Percentiles rank a stretch among this genome's conserved stretches.
These are phyloP conservation scores for Pogona vitticeps DNA, from an alignment of 2,113 vertebrate species.

Conservation along the genomic window DNA sequence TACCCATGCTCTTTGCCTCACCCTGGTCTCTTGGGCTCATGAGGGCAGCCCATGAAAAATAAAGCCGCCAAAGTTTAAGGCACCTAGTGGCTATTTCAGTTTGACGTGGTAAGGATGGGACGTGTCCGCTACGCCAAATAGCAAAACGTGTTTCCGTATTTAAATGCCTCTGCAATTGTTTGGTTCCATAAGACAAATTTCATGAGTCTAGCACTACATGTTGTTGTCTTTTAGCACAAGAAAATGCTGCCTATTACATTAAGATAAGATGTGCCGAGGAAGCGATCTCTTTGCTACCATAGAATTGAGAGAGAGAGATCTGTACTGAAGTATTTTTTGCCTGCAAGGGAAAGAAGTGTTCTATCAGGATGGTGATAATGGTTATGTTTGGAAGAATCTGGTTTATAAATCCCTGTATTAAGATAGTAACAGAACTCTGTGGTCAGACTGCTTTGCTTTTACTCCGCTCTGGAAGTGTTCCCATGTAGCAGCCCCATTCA, in stretches of 20 bases:
- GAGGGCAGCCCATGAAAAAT: not conserved
- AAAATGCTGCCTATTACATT: not conserved
- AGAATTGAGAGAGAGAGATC: constrained; percentile 34
- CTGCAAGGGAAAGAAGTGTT: constrained; percentile 32
- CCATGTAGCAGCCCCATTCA: constrained; percentile 10
- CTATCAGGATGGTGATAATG: constrained; percentile 51
- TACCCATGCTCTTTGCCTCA: constrained; percentile 18
- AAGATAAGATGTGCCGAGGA: constrained; percentile 41
- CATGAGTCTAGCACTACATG: constrained; percentile 3
- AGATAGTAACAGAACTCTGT: constrained; percentile 41
- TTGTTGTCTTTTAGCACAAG: not conserved
- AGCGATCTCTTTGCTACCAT: constrained; percentile 40
- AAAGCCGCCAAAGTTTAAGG: constrained; percentile 33
- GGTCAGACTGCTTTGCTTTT: constrained; percentile 11
- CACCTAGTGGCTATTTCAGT: not conserved
- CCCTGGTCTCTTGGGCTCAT: not conserved
- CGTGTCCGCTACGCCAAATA: constrained; percentile 21
- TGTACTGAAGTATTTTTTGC: not conserved
- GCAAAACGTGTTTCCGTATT: constrained; percentile 25
- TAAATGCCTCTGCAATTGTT: constrained; percentile 18
- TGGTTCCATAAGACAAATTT: constrained; percentile 20
- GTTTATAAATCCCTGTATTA: constrained; percentile 7
- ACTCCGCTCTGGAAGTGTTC: constrained; percentile 33
- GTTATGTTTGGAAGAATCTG: not conserved
- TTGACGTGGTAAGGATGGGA: constrained; percentile 30